Evolutionary conservation across 2,888 invertebrate species (phyloP).

Genomic region (Frankliniella fusca): DNA sequence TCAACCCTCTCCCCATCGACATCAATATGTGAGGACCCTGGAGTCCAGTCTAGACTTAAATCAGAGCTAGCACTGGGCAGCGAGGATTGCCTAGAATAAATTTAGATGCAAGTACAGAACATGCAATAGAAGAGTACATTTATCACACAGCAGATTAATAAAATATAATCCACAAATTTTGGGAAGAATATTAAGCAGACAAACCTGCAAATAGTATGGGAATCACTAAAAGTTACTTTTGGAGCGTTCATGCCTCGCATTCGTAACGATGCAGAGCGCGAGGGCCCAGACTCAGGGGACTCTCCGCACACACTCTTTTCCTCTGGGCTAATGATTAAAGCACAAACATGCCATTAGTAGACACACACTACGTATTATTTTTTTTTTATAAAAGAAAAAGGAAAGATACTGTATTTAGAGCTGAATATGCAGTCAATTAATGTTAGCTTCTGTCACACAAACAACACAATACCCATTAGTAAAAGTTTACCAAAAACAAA

Average conservation of each 20-base stretch:
- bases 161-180: not conserved
- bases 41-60: constrained; percentile 57
- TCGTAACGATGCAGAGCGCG: constrained; percentile 62
- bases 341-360: not conserved
- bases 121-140: constrained; percentile 23
- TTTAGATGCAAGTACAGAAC: constrained; percentile 33
- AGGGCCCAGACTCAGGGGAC: constrained; percentile 55
- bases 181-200: constrained; percentile 2
- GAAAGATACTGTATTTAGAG: not conserved
- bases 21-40: constrained; percentile 55
- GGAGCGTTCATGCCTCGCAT: constrained; percentile 48
- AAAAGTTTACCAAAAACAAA: not conserved
- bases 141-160: not conserved
- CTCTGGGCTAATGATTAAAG: constrained; percentile 36
- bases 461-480: not conserved
- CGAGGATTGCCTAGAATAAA: constrained; percentile 62
- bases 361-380: not conserved
- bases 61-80: constrained; percentile 71
- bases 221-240: constrained; percentile 59
- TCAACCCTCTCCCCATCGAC: constrained; percentile 63
- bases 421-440: no score
- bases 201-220: constrained; percentile 55
- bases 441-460: no score
- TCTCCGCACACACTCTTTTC: constrained; percentile 52
- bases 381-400: not conserved